phyloP scores from a whole-genome alignment of 92 coral and sea anemone species.

The Virgularia gustaviana region DNA sequence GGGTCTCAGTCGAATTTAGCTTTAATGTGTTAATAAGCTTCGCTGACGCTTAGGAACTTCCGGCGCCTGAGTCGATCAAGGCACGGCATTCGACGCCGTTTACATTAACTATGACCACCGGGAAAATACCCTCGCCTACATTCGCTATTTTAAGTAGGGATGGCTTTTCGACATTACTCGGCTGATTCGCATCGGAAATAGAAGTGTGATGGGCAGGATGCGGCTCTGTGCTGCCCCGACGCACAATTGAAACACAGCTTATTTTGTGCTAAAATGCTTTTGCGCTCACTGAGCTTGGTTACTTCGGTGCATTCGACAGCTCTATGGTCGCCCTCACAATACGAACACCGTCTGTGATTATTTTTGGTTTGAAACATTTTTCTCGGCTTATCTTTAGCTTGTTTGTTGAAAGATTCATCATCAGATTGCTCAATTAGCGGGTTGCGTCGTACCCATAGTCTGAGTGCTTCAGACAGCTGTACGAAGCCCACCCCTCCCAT shows the following conservation, averaged over 20 bases:
- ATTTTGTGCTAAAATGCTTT: neutral
- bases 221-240: neutral
- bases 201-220: neutral
- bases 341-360: too few relatives aligned
- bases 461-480: constrained; percentile 30
- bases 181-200: neutral
- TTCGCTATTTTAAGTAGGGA: too few relatives aligned
- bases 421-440: constrained; percentile 21
- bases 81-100: constrained; percentile 8
- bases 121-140: constrained; percentile 11
- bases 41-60: too few relatives aligned
- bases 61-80: constrained; percentile 8
- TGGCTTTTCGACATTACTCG: too few relatives aligned
- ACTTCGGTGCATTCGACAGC: neutral
- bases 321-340: constrained; percentile 4
- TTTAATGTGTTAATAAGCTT: neutral
- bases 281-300: constrained; percentile 15
- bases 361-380: too few relatives aligned
- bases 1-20: neutral
- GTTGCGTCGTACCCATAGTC: constrained; percentile 27
- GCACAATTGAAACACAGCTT: neutral
- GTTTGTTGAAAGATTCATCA: too few relatives aligned
- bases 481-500: constrained; percentile 34
- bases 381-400: too few relatives aligned
- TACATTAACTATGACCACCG: too few relatives aligned